Evolutionary conservation across 1,140 invertebrate species (phyloP).

Genomic region (Matsumurasca onukii): DNA sequence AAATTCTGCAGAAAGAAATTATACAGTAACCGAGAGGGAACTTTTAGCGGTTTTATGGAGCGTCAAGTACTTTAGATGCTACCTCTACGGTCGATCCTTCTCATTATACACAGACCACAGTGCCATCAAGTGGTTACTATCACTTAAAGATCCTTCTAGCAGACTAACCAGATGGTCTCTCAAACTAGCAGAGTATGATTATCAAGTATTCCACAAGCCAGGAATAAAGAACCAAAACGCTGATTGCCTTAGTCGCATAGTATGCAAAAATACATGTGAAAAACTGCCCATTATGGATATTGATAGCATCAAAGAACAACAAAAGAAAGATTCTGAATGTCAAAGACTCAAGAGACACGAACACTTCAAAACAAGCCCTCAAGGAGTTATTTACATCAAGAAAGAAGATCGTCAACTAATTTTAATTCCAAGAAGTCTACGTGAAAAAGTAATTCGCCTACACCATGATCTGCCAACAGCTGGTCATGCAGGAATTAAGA

Average conservation of each 20-base stretch:
- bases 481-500: not conserved
- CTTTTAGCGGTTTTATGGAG: not conserved
- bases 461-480: not conserved
- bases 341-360: not conserved
- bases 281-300: not conserved
- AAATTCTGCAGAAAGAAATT: not conserved
- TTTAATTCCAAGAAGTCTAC: not conserved
- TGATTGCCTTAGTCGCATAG: not conserved
- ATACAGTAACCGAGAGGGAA: not conserved
- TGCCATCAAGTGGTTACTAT: not conserved
- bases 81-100: slow-evolving; percentile 20
- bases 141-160: slow-evolving; percentile 9
- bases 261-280: not conserved
- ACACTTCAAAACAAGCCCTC: not conserved
- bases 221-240: not conserved
- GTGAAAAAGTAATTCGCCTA: not conserved
- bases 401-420: not conserved
- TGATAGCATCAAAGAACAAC: not conserved
- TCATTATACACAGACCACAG: not conserved
- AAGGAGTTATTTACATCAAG: not conserved
- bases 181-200: not conserved
- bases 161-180: not conserved
- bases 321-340: not conserved
- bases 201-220: not conserved
- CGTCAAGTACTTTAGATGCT: not conserved